phyloP scores from a whole-genome alignment of 2,797 vertebrate species.

The Setipinna tenuifilis region DNA sequence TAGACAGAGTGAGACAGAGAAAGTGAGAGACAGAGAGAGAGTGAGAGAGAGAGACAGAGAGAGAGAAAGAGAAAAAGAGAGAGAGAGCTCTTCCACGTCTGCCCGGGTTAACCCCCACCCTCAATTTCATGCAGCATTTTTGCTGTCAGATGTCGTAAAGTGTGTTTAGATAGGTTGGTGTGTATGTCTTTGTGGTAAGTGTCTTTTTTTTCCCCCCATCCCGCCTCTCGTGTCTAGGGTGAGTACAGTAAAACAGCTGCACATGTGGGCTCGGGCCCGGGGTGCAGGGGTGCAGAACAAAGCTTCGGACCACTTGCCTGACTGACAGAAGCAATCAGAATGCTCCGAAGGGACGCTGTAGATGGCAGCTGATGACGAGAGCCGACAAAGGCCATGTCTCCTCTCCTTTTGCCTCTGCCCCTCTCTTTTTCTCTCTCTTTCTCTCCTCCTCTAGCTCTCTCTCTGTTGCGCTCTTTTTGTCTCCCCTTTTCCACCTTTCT shows the following conservation, averaged over 20 bases:
- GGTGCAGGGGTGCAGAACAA: slow-evolving; percentile 40
- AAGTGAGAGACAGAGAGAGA: not conserved
- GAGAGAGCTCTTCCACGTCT: slow-evolving; percentile 20
- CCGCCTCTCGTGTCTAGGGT: slow-evolving; percentile 39
- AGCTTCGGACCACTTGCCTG: slow-evolving; percentile 21
- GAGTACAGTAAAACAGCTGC: slow-evolving; percentile 47
- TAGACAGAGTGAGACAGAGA: not conserved
- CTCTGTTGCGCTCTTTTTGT: not conserved
- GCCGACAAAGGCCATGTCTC: not conserved
- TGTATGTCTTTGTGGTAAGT: slow-evolving; percentile 42
- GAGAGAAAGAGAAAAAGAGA: not conserved
- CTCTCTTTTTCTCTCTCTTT: not conserved
- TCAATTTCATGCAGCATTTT: slow-evolving; percentile 75
- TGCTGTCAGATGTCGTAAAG: slow-evolving; percentile 74
- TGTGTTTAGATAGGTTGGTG: slow-evolving; percentile 61
- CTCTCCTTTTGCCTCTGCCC: not conserved
- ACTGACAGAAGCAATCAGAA: slow-evolving; percentile 37
- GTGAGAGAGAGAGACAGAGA: not conserved
- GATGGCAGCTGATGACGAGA: not conserved
- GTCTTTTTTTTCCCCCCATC: slow-evolving; percentile 17
- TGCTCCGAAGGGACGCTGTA: not conserved
- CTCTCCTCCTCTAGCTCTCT: slow-evolving; percentile 8
- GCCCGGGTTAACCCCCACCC: slow-evolving; percentile 34
- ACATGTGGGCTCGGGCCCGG: slow-evolving; percentile 39
- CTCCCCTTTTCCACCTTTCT: not conserved